Conservation (phyloP, 1,140 invertebrate species). For the Caenorhabditis elegans region DNA sequence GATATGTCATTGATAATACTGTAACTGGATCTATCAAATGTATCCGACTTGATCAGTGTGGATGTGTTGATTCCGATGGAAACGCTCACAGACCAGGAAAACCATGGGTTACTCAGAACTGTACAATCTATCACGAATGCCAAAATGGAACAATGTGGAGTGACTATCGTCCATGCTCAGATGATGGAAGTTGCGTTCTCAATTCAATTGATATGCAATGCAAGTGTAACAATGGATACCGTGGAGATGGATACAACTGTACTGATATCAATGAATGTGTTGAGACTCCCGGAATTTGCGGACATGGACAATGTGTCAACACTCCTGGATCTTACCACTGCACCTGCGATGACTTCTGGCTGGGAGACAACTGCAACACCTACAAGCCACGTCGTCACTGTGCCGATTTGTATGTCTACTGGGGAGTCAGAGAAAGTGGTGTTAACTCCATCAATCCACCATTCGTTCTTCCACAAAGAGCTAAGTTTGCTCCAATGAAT, state of each 20-base stretch:
- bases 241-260: conserved; percentile 45
- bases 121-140: conserved; percentile 30
- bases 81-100: conserved; percentile 31
- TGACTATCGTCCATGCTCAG: background rate
- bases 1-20: conserved; percentile 49
- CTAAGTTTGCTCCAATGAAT: conserved; percentile 25
- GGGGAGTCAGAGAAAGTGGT: conserved; percentile 1
- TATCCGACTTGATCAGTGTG: conserved; percentile 43
- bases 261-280: conserved; percentile 46
- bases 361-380: conserved; percentile 35
- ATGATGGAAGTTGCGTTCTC: conserved; percentile 21
- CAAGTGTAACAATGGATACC: conserved; percentile 31
- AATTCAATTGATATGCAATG: conserved; percentile 15
- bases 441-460: conserved; percentile 38
- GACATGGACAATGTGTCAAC: conserved; percentile 34
- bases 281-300: conserved; percentile 15
- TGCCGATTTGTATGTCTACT: conserved; percentile 45
- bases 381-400: conserved; percentile 48
- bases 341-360: conserved; percentile 31
- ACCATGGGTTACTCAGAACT: conserved; percentile 45
- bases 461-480: background rate
- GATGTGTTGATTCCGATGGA: conserved; percentile 39
- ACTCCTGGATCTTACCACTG: conserved; percentile 42
- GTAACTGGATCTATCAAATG: conserved; percentile 24
- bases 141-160: conserved; percentile 41